Evolutionary conservation across 2,113 vertebrate species (phyloP), one percentile per base, ranked within the genome.

Genomic region (Neolamprologus variostigma): DNA sequence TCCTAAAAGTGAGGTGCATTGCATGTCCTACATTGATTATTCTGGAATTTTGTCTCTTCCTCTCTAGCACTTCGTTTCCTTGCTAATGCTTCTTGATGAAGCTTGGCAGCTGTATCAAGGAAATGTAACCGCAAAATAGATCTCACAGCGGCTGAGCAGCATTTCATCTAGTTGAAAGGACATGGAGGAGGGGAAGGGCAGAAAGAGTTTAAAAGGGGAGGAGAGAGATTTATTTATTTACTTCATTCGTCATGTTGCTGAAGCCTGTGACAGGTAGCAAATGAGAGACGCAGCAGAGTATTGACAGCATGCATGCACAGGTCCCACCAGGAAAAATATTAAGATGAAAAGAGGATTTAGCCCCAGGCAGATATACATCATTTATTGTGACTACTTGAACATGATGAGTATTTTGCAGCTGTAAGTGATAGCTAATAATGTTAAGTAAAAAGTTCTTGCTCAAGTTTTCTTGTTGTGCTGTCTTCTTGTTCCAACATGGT

Each of bases 201-300:
- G 28, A 80, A 11, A 26, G n/a, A 68, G 76, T 53, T 82, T 79
- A 42, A 66, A 86, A 55, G 71, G 53, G 80, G 8, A 53, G 13
- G 80, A 26, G 80, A 50, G 82, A 83, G 33, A 68, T 85, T 42
- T 81, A 71, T 91, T 83, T 93, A 88, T 93, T 94, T 87, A 89
- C 88, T 86, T 89, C 86, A 92, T 95, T 94, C 80, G 83, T 89
- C 86, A 92, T 81, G 86, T 91, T 92, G 84, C 73, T 81, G 83
- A 79, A 89, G 81, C 63, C 87, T 57, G 80, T 84, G 84, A 89
- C 86, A 88, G 87, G 73, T 47, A 81, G 61, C 50, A 86, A 90
- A 85, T 66, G 71, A 87, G 42, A 80, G 53, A 78, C 63, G 3
- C 35, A 82, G 42, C 31, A 61, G 35, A n/a, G 26, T 16, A 16